Conservation (phyloP, 2,797 vertebrate genomes). For the Macropus fuliginosus region DNA sequence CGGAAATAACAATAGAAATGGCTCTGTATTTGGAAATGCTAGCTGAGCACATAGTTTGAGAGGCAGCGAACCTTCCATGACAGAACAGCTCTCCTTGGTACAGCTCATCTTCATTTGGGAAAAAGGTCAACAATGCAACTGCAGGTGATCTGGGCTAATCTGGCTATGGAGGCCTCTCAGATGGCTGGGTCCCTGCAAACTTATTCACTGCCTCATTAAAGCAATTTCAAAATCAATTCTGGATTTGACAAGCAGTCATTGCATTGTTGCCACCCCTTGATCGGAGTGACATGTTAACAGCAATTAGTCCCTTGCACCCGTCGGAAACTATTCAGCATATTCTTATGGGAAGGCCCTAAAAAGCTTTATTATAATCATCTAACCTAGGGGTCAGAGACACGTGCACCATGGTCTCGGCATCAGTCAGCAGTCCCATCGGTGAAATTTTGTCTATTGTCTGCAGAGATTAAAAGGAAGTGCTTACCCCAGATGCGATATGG, state of each 20-base stretch:
- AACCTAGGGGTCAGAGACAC: constrained; percentile 77
- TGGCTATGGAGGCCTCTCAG: constrained; percentile 70
- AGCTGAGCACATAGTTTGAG: constrained; percentile 25
- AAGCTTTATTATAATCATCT: constrained; percentile 77
- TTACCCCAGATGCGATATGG: constrained; percentile 73
- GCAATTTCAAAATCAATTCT: constrained; percentile 82
- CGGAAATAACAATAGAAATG: constrained; percentile 26
- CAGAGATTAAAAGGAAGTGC: constrained; percentile 78
- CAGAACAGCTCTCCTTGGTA: constrained; percentile 26
- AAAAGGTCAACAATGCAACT: constrained; percentile 70
- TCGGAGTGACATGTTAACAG: constrained; percentile 76
- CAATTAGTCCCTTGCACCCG: constrained; percentile 65
- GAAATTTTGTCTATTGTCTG: constrained; percentile 75
- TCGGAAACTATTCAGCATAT: constrained; percentile 60
- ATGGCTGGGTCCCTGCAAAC: constrained; percentile 76
- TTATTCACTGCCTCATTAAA: constrained; percentile 83
- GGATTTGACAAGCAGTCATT: constrained; percentile 80
- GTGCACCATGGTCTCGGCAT: constrained; percentile 67
- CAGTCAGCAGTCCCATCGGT: constrained; percentile 69
- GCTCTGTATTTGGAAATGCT: constrained; percentile 19
- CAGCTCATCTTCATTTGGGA: constrained; percentile 47
- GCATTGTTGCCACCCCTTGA: constrained; percentile 67
- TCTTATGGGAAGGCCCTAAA: constrained; percentile 71
- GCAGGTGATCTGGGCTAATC: constrained; percentile 72
- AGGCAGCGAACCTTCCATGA: constrained; percentile 32